phyloP scores from a whole-genome alignment of 2,113 vertebrate genomes.

The Hypanus sabinus region DNA sequence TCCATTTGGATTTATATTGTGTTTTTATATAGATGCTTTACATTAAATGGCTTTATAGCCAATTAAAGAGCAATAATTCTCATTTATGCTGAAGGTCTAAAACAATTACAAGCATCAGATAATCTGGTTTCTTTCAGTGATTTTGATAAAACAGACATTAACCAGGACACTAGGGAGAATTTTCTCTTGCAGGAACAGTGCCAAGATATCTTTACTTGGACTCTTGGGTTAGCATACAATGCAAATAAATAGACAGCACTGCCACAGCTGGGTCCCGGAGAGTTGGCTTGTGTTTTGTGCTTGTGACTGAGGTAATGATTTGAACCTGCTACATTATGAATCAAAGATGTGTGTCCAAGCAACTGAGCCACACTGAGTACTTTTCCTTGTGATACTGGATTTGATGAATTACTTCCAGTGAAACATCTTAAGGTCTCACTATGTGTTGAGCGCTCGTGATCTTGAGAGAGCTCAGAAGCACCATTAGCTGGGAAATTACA shows the following conservation, averaged over 20 bases:
- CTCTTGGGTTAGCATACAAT: not conserved
- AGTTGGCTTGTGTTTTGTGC: too few relatives aligned
- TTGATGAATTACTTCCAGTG: too few relatives aligned
- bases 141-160: not conserved
- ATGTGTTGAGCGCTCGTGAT: too few relatives aligned
- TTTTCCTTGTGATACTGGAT: too few relatives aligned
- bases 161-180: not conserved
- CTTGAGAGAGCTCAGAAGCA: too few relatives aligned
- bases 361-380: too few relatives aligned
- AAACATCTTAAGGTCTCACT: too few relatives aligned
- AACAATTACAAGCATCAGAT: not conserved
- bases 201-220: not conserved
- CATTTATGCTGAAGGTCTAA: not conserved
- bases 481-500: too few relatives aligned
- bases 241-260: not conserved
- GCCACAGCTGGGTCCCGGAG: too few relatives aligned
- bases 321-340: too few relatives aligned
- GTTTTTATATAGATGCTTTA: not conserved
- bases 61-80: not conserved
- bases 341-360: too few relatives aligned
- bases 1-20: not conserved
- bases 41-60: not conserved
- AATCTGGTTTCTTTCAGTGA: not conserved
- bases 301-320: too few relatives aligned
- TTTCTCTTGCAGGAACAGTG: not conserved